Percentiles rank a stretch among this genome's conserved stretches.
These are phyloP conservation scores for Aepyceros melampus DNA, from an alignment of 2,113 vertebrate species.

Conservation along the genomic window DNA sequence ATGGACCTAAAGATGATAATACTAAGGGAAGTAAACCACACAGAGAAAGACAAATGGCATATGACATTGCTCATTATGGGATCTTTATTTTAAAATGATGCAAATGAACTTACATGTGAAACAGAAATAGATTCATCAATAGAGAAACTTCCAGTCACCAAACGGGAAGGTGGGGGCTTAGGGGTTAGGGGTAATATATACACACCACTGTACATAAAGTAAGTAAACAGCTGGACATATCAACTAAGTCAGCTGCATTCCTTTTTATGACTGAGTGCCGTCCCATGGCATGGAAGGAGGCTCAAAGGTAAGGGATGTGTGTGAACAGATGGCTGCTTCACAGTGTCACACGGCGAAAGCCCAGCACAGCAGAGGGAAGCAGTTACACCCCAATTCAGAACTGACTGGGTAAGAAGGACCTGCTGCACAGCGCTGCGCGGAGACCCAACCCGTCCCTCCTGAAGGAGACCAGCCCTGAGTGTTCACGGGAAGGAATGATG, in stretches of 20 bases:
- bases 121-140: not conserved
- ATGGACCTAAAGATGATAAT: not conserved
- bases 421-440: not conserved
- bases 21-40: not conserved
- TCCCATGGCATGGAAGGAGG: not conserved
- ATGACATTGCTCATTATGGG: not conserved
- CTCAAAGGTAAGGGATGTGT: not conserved
- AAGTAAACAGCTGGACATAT: not conserved
- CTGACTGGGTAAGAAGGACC: not conserved
- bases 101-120: not conserved
- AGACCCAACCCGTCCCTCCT: not conserved
- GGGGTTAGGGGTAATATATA: not conserved
- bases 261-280: not conserved
- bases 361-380: not conserved
- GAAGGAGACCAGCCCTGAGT: not conserved
- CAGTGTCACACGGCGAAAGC: not conserved
- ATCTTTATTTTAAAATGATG: not conserved
- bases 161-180: not conserved
- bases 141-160: not conserved
- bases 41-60: not conserved
- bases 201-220: not conserved
- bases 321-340: not conserved
- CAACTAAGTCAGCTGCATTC: not conserved
- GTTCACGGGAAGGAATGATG: not conserved
- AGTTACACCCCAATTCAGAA: not conserved